Evolutionary conservation across 2,113 vertebrate species (phyloP).

Genomic region (Perca fluviatilis): DNA sequence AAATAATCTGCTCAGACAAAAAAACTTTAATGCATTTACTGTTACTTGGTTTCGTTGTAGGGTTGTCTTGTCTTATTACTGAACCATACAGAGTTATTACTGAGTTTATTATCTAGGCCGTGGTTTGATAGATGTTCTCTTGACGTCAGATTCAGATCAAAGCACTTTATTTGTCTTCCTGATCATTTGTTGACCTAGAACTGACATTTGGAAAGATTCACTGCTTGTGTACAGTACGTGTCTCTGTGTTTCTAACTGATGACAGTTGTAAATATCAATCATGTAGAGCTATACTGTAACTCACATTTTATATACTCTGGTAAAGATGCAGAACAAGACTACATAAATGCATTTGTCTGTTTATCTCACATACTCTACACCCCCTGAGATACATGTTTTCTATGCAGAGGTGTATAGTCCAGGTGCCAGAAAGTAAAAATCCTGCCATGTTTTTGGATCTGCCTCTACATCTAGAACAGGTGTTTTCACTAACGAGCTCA

Average conservation of each 20-base stretch:
- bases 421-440: no score
- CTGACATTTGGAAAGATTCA: slow-evolving; percentile 14
- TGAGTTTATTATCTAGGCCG: neutral
- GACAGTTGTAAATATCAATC: slow-evolving; percentile 9
- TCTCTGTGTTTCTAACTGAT: neutral
- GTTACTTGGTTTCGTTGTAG: neutral
- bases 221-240: neutral
- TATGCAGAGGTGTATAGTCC: no score
- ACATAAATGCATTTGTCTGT: slow-evolving; percentile 45
- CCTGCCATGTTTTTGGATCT: no score
- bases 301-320: slow-evolving; percentile 32
- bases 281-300: slow-evolving; percentile 24
- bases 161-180: slow-evolving; percentile 20
- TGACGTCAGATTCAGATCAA: slow-evolving; percentile 46
- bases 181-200: slow-evolving; percentile 20
- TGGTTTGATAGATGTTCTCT: slow-evolving; percentile 20
- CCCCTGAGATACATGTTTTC: slow-evolving; percentile 59
- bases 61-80: neutral
- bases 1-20: neutral
- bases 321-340: slow-evolving; percentile 60
- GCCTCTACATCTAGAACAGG: no score
- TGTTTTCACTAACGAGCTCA: no score
- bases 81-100: slow-evolving; percentile 17
- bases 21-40: neutral
- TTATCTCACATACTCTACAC: slow-evolving; percentile 29